Conservation (phyloP, 1,140 invertebrate genomes). For the Ephestia elutella region DNA sequence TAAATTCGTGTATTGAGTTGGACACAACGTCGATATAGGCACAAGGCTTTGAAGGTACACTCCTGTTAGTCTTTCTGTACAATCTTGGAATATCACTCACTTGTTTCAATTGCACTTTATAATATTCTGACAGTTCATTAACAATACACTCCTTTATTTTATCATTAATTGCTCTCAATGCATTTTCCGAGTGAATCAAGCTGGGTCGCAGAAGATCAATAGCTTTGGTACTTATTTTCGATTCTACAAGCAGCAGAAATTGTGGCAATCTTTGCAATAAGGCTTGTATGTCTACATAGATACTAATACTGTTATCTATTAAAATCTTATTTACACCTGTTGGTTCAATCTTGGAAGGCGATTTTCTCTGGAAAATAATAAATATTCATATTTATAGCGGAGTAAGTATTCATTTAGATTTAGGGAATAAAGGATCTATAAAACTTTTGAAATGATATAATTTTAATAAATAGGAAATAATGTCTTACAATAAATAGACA, state of each 20-base stretch:
- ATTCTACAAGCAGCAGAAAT: slow-evolving; percentile 61
- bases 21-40: slow-evolving; percentile 84
- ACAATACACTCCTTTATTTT: slow-evolving; percentile 76
- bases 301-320: slow-evolving; percentile 51
- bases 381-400: background rate
- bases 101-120: slow-evolving; percentile 78
- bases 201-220: slow-evolving; percentile 55
- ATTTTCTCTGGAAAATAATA: slow-evolving; percentile 36
- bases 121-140: slow-evolving; percentile 75
- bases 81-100: slow-evolving; percentile 94
- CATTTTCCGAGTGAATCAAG: slow-evolving; percentile 68
- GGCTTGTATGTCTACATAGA: slow-evolving; percentile 49
- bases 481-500: no score
- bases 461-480: no score
- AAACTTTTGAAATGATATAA: no score
- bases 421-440: background rate
- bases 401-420: background rate
- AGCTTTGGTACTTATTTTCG: slow-evolving; percentile 56
- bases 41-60: slow-evolving; percentile 85
- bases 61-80: slow-evolving; percentile 94
- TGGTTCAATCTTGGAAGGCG: slow-evolving; percentile 36
- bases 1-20: slow-evolving; percentile 77
- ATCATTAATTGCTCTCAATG: slow-evolving; percentile 69
- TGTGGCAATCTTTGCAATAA: slow-evolving; percentile 60
- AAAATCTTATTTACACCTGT: slow-evolving; percentile 46